phyloP scores from a whole-genome alignment of 2,113 vertebrate species.

The Oreochromis spilurus region DNA sequence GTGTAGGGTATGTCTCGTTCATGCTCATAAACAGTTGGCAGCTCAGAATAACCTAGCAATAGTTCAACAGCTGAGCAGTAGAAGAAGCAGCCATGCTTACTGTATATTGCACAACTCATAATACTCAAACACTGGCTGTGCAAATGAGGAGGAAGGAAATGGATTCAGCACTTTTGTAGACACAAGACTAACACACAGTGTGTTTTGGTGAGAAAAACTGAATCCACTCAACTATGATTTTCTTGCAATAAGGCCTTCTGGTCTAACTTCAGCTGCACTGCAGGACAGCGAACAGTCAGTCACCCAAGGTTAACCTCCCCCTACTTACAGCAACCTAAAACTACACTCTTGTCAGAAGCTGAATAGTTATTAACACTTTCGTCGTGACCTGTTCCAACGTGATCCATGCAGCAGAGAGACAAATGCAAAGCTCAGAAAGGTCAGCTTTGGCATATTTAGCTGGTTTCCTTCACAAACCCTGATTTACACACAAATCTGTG shows the following conservation, averaged over 20 bases:
- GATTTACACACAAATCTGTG: not conserved
- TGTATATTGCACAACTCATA: not conserved
- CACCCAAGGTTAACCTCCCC: not conserved
- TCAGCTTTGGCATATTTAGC: not conserved
- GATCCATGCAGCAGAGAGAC: not conserved
- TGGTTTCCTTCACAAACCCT: conserved; percentile 24
- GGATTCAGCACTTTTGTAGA: not conserved
- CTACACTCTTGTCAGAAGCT: not conserved
- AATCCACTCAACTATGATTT: not conserved
- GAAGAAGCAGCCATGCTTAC: not conserved
- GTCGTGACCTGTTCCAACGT: conserved; percentile 4
- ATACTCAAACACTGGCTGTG: not conserved
- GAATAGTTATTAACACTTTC: conserved; percentile 30
- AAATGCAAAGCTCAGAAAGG: not conserved
- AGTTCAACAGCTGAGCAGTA: not conserved
- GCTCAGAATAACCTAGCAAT: not conserved
- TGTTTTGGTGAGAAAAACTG: not conserved
- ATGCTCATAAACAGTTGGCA: not conserved
- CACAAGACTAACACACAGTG: not conserved
- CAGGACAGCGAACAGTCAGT: not conserved
- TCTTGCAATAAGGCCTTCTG: not conserved
- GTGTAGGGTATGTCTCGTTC: not conserved
- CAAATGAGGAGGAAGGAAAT: conserved; percentile 5
- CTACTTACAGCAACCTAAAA: not conserved
- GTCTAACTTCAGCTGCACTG: not conserved